These are phyloP conservation scores for Drosophila fungiperda DNA, from an alignment of 2,888 invertebrate species.

Conservation along the genomic window DNA sequence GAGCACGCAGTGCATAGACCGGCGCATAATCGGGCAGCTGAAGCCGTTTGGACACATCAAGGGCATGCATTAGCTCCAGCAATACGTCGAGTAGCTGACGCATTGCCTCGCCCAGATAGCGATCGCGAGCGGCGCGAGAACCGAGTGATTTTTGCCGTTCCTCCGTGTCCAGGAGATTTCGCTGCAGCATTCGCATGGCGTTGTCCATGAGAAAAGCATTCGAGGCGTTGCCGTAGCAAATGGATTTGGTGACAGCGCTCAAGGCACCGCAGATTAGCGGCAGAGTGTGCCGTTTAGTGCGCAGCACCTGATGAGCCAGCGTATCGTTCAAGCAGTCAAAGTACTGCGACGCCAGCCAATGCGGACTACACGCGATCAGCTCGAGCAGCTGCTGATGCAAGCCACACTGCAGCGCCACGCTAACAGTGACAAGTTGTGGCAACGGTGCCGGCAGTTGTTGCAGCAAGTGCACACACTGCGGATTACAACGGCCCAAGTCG, in stretches of 20 bases:
- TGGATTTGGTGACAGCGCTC: conserved; percentile 37
- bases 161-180: conserved; percentile 39
- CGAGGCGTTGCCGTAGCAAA: conserved; percentile 12
- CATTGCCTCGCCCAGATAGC: conserved; percentile 56
- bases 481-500: conserved; percentile 17
- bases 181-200: conserved; percentile 44
- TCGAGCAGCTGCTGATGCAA: conserved; percentile 43
- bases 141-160: conserved; percentile 19
- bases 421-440: conserved; percentile 45
- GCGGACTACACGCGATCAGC: conserved; percentile 53
- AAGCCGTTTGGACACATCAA: background rate
- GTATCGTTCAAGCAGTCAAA: conserved; percentile 40
- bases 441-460: conserved; percentile 41
- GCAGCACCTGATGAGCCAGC: conserved; percentile 8
- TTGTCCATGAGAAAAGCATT: conserved; percentile 11
- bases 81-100: conserved; percentile 25
- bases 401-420: conserved; percentile 50
- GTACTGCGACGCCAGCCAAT: conserved; percentile 53
- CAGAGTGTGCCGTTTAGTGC: conserved; percentile 8
- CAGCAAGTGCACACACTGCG: conserved; percentile 48
- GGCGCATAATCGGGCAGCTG: conserved; percentile 7
- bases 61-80: conserved; percentile 1
- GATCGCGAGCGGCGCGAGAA: conserved; percentile 16
- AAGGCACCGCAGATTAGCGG: conserved; percentile 22
- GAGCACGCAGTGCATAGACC: conserved; percentile 39